These are phyloP conservation scores for Cyprinodon tularosa DNA, from an alignment of 2,113 vertebrate genomes.

Conservation along the genomic window DNA sequence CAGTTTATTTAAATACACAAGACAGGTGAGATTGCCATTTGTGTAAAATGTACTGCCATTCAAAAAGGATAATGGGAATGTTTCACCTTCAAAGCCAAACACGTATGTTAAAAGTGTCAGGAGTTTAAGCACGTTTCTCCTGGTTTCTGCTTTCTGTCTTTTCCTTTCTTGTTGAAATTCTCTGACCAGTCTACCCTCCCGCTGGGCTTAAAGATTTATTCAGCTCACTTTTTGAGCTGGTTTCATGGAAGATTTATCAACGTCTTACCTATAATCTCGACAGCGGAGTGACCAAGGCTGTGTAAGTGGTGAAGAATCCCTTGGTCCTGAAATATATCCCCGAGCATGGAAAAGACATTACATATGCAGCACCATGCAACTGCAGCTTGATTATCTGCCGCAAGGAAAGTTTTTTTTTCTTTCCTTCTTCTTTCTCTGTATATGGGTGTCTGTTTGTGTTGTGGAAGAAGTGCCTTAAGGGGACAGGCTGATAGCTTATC, in stretches of 20 bases:
- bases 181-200: constrained; percentile 1
- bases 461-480: constrained; percentile 49
- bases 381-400: constrained; percentile 59
- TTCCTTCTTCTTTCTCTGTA: constrained; percentile 24
- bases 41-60: constrained; percentile 58
- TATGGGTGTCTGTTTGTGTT: constrained; percentile 52
- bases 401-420: constrained; percentile 38
- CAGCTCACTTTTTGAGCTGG: constrained; percentile 45
- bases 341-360: constrained; percentile 52
- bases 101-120: constrained; percentile 58
- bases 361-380: constrained; percentile 59
- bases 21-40: constrained; percentile 42
- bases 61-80: constrained; percentile 29
- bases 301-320: constrained; percentile 42
- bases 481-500: constrained; percentile 52
- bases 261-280: constrained; percentile 52
- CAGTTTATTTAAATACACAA: constrained; percentile 52
- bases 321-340: constrained; percentile 60
- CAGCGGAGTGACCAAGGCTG: constrained; percentile 52
- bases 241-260: constrained; percentile 66
- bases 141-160: constrained; percentile 24
- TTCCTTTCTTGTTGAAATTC: constrained; percentile 34
- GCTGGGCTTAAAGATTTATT: constrained; percentile 41
- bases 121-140: constrained; percentile 47
- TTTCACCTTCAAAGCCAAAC: constrained; percentile 34